Percentiles rank a stretch among this genome's conserved stretches.
Evolutionary conservation across 2,113 vertebrate species (phyloP).

Genomic region (Raja brachyura): DNA sequence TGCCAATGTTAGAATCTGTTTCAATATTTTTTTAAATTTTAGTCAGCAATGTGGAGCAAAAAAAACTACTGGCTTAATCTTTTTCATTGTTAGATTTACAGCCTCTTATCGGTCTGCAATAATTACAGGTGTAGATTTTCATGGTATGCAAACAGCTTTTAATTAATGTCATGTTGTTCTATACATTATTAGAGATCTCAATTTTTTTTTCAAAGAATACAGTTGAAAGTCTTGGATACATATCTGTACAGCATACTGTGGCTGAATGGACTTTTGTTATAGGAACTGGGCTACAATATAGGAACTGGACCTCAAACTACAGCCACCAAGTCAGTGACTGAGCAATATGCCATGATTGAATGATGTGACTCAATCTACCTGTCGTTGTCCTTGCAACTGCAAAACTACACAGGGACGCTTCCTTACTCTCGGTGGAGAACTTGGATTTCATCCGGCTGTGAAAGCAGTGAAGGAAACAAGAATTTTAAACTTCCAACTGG

Average conservation of each 20-base stretch:
- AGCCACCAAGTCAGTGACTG: not conserved
- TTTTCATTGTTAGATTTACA: constrained; percentile 31
- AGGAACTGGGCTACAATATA: not conserved
- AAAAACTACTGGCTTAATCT: constrained; percentile 23
- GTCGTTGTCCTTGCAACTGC: not conserved
- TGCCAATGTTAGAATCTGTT: constrained; percentile 33
- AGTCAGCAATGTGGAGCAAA: not conserved
- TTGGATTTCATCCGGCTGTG: not conserved
- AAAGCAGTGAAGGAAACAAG: constrained; percentile 47
- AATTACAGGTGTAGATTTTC: constrained; percentile 14
- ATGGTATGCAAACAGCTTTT: not conserved
- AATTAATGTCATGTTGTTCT: constrained; percentile 27
- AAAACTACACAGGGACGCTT: not conserved
- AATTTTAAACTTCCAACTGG: constrained; percentile 50
- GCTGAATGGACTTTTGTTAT: not conserved
- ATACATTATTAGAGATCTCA: constrained; percentile 4
- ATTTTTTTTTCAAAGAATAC: not conserved
- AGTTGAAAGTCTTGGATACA: constrained; percentile 26
- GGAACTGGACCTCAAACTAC: not conserved
- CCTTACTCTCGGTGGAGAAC: not conserved
- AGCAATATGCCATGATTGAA: constrained; percentile 3
- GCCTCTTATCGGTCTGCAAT: not conserved
- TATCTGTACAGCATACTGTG: not conserved
- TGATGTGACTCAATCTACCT: not conserved
- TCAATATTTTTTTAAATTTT: constrained; percentile 17